Evolutionary conservation across 2,888 invertebrate genomes (phyloP).

Genomic region (Ornithoptera priamus): DNA sequence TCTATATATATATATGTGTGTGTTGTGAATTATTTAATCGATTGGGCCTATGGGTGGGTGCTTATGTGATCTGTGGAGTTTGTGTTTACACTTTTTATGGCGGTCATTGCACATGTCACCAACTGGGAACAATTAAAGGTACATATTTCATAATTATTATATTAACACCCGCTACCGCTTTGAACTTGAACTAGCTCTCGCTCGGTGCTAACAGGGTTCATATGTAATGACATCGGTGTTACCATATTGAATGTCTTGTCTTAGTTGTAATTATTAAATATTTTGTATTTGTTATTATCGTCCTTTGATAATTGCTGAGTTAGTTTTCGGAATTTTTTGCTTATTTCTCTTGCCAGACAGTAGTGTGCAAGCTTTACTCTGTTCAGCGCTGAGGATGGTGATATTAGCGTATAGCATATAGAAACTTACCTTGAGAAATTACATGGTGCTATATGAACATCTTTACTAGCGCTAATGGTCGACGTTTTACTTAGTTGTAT

Average conservation of each 20-base stretch:
- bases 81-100: constrained; percentile 7
- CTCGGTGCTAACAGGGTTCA: neutral
- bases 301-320: no score
- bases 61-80: constrained; percentile 8
- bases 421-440: no score
- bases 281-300: neutral
- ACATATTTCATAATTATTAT: constrained; percentile 1
- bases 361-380: no score
- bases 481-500: no score
- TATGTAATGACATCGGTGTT: no score
- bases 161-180: neutral
- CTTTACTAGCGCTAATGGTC: no score
- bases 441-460: no score
- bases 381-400: no score
- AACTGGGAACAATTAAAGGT: constrained; percentile 17
- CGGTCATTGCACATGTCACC: neutral
- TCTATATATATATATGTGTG: neutral
- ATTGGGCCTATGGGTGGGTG: constrained; percentile 3
- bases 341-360: no score
- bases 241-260: neutral
- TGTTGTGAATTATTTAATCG: neutral
- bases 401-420: no score
- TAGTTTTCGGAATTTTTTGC: no score
- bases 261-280: neutral
- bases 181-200: neutral